Evolutionary conservation across 2,797 vertebrate genomes (phyloP).

Genomic region (Amniataba percoides): DNA sequence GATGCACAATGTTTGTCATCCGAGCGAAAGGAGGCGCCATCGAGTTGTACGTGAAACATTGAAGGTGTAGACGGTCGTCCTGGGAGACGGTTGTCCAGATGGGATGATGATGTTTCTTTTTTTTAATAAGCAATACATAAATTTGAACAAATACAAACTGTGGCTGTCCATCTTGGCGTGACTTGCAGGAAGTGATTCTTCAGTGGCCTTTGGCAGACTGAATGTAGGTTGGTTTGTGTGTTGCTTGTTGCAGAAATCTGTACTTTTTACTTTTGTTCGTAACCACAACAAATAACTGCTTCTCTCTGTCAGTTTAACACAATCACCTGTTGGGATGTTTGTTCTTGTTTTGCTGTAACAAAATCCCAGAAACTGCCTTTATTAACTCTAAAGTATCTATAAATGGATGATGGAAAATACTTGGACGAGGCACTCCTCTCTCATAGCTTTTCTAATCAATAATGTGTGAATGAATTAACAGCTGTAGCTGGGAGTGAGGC

Average conservation of each 20-base stretch:
- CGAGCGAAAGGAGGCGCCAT: neutral
- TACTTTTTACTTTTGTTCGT: constrained; percentile 42
- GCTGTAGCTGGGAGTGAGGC: constrained; percentile 68
- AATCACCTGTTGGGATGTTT: constrained; percentile 55
- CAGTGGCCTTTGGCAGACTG: constrained; percentile 73
- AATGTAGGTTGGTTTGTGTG: constrained; percentile 67
- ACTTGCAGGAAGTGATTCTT: constrained; percentile 49
- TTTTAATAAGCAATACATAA: constrained; percentile 72
- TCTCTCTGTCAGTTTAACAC: constrained; percentile 56
- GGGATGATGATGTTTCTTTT: constrained; percentile 31
- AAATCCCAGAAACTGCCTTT: constrained; percentile 68
- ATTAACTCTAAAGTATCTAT: constrained; percentile 38
- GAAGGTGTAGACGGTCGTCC: neutral
- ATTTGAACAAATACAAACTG: constrained; percentile 56
- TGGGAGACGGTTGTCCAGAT: constrained; percentile 4
- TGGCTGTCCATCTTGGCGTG: constrained; percentile 51
- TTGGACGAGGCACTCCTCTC: constrained; percentile 44
- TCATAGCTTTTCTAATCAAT: constrained; percentile 59
- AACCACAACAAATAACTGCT: constrained; percentile 41
- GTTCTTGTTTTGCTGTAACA: constrained; percentile 46
- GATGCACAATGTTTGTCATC: constrained; percentile 14
- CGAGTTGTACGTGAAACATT: neutral
- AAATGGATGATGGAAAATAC: constrained; percentile 39
- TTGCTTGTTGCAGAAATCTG: constrained; percentile 42
- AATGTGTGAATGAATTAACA: constrained; percentile 52